Evolutionary conservation across 2,113 vertebrate genomes (phyloP).

Genomic region (Seriola aureovittata): DNA sequence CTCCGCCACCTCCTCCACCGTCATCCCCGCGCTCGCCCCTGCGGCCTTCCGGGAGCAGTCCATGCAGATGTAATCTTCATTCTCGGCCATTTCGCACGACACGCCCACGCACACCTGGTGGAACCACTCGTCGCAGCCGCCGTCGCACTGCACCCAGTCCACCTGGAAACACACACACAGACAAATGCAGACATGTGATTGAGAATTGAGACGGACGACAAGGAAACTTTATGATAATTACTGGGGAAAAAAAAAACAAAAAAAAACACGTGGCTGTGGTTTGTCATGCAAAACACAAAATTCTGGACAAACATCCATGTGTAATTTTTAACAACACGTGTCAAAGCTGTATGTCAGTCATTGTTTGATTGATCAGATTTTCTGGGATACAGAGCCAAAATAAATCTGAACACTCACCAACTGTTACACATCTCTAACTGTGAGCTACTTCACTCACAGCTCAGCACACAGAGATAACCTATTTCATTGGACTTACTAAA

Average conservation of each 20-base stretch:
- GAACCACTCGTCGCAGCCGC: slow-evolving; percentile 99
- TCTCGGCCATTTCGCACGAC: slow-evolving; percentile 98
- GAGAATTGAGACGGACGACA: not conserved
- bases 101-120: slow-evolving; percentile 98
- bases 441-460: not conserved
- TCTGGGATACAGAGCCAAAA: not conserved
- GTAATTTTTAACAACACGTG: slow-evolving; percentile 26
- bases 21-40: not conserved
- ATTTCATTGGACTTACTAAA: no score
- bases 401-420: not conserved
- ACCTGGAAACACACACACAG: slow-evolving; percentile 84
- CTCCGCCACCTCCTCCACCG: slow-evolving; percentile 60
- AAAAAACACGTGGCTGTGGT: not conserved
- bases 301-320: not conserved
- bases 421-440: not conserved
- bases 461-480: no score
- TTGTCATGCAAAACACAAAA: slow-evolving; percentile 13
- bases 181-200: not conserved
- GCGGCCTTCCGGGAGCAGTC: slow-evolving; percentile 91
- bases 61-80: slow-evolving; percentile 97
- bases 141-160: slow-evolving; percentile 99
- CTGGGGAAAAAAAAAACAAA: not conserved
- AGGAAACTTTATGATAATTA: not conserved
- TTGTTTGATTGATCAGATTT: slow-evolving; percentile 18
- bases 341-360: slow-evolving; percentile 16